phyloP scores from a whole-genome alignment of 2,113 vertebrate genomes.

The Chloroceryle aenea region DNA sequence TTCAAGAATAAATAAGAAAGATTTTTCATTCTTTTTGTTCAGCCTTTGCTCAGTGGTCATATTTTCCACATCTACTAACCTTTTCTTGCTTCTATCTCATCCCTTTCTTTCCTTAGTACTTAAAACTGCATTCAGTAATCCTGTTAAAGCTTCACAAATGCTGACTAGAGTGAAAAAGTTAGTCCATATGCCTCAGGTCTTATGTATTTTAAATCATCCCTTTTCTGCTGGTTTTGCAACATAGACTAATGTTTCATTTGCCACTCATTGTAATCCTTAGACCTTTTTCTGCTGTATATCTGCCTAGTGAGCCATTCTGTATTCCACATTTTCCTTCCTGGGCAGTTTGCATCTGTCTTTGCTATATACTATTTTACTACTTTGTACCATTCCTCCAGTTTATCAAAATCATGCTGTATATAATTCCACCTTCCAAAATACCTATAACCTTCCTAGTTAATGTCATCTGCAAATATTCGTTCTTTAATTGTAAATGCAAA shows the following conservation, averaged over 20 bases:
- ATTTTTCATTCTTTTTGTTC: background rate
- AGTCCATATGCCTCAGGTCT: background rate
- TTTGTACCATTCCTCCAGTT: background rate
- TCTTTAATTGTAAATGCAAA: background rate
- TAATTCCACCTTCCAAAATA: background rate
- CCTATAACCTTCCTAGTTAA: background rate
- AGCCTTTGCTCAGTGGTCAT: background rate
- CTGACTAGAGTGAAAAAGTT: conserved; percentile 5
- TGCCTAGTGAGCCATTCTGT: background rate
- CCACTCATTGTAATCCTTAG: background rate
- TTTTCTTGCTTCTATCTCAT: background rate
- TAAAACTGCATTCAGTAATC: conserved; percentile 1
- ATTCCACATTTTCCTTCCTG: background rate
- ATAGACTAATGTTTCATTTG: background rate
- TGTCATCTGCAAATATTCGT: background rate
- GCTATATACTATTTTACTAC: background rate
- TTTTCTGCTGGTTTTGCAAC: conserved; percentile 27
- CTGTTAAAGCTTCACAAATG: background rate
- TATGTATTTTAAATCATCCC: background rate
- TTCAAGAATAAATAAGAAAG: background rate
- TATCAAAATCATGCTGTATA: background rate
- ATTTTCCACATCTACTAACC: background rate
- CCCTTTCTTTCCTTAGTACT: background rate
- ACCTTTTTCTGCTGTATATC: background rate
- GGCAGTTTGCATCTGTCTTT: background rate